Percentiles rank a stretch among this genome's conserved stretches.
Conservation (phyloP, 2,888 invertebrate species). For the Dryobota labecula region DNA sequence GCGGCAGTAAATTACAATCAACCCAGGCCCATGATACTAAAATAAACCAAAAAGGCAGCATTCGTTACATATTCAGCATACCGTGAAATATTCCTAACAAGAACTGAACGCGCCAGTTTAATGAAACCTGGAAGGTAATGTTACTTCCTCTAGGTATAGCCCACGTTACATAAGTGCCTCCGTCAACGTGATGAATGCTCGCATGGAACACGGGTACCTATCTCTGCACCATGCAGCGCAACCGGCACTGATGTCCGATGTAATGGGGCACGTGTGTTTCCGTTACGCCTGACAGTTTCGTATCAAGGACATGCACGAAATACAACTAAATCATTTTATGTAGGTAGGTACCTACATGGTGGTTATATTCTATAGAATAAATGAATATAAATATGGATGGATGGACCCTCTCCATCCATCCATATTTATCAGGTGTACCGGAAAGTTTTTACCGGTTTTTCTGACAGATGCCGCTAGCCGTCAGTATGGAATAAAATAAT, state of each 20-base stretch:
- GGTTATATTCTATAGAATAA: background rate
- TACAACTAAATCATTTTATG: conserved; percentile 13
- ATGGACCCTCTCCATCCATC: too few relatives aligned
- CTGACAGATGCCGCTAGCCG: too few relatives aligned
- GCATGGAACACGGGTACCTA: conserved; percentile 9
- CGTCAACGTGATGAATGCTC: conserved; percentile 37
- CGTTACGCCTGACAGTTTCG: conserved; percentile 20
- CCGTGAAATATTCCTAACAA: background rate
- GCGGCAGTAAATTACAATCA: background rate
- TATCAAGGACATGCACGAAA: conserved; percentile 41
- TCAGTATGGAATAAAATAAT: too few relatives aligned
- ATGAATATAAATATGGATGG: too few relatives aligned
- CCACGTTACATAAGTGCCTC: conserved; percentile 4
- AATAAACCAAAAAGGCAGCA: background rate
- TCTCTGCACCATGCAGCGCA: background rate
- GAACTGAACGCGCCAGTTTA: background rate
- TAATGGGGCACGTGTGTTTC: conserved; percentile 25
- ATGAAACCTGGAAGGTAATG: conserved; percentile 21
- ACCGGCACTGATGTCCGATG: conserved; percentile 16
- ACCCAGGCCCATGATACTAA: background rate
- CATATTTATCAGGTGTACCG: too few relatives aligned
- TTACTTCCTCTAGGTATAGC: conserved; percentile 8
- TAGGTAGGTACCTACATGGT: background rate
- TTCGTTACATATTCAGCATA: background rate
- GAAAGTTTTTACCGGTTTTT: too few relatives aligned